Base-by-base conservation (phyloP, 2,113 vertebrate genomes). In the Turnix velox region DNA sequence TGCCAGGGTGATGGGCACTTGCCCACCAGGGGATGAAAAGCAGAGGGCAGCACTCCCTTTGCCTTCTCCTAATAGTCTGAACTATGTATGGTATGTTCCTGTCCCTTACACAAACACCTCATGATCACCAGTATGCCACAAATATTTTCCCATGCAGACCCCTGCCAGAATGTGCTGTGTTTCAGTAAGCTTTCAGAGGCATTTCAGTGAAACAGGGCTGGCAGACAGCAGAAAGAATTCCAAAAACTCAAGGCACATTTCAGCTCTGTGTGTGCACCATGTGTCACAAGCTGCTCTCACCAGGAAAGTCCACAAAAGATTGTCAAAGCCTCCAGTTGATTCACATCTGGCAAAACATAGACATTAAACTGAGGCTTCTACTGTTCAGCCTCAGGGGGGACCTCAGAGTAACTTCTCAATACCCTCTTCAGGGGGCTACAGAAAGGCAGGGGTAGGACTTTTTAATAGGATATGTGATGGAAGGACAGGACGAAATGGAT, bases 141-240 rank as follows among this genome's bases (percentile, higher is more conserved):
- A 92, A 62, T 93, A 91, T 73, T 95, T 94, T 91, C 75, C 86
- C 84, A 24, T 58, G 82, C 37, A 88, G 77, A 57, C 35, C 15
- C 68, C 42, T 87, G 91, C 87, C 92, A 94, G 63, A 42, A 52
- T 42, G 87, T 14, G 46, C n/a, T 87, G 46, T 49, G n/a, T 79
- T 81, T 78, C 66, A 62, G 74, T 42, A 93, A 87, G 49, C 37
- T 49, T 74, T 51, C 40, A 71, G 51, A 90, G 43, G 5, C 13
- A 54, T 63, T 87, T 68, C 51, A 78, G 54, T 25, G 54, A 81
- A 75, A 59, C 0, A 27, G 18, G 9, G 35, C 11, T 69, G 51
- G 39, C 22, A 15, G 24, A 31, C 18, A 88, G 43, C 25, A 88
- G 40, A 57, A 77, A 77, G 24, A 63, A n/a, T n/a, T 15, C 75